Evolutionary conservation across 2,888 invertebrate species (phyloP), one percentile per base, ranked within the genome.

Genomic region (Pheosia gnoma): DNA sequence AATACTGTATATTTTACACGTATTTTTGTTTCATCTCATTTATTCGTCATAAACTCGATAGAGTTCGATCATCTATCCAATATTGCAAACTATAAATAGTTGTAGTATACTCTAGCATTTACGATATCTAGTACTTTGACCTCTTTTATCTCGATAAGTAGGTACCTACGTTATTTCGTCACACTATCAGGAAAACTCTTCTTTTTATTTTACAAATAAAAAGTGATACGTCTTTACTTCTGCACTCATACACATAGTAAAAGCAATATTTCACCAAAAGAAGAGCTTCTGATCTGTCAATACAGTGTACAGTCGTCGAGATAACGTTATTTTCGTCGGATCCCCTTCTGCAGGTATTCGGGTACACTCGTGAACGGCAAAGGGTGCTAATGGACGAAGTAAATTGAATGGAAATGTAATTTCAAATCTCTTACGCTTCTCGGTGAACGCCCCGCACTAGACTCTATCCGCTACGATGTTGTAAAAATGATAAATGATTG

Each of bases 321-420:
- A 70, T 77, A 71, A 71, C 58, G 63, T 67, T 70, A 76, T 76
- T 71, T 73, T 61, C 59, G 57, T 8, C 52, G 41, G 52, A 41
- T 59, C 59, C 59, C 41, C 9, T 54, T 58, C 45, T 9, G 54
- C 39, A 63, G 63, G 58, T 63, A 66, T 69, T 67, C 76, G 65
- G 75, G 68, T 60, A 68, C 57, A 47, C 51, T 59, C 55, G 57
- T 38, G 59, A 36, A 63, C 56, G 65, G 76, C 70, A 77, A 80
- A 78, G 77, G 79, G 79, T 78, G 77, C 79, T 83, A 83, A 84
- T 83, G 82, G 85, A 82, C 59, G 69, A 63, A 62, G 68, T 66
- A 80, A 81, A 86, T 82, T 82, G 82, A 71, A 81, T 68, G 80
- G 82, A 85, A 86, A 86, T 74, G 79, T 75, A 84, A 84, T 86